Evolutionary conservation across 2,113 vertebrate genomes (phyloP).

Genomic region (Cyanocitta stelleri): DNA sequence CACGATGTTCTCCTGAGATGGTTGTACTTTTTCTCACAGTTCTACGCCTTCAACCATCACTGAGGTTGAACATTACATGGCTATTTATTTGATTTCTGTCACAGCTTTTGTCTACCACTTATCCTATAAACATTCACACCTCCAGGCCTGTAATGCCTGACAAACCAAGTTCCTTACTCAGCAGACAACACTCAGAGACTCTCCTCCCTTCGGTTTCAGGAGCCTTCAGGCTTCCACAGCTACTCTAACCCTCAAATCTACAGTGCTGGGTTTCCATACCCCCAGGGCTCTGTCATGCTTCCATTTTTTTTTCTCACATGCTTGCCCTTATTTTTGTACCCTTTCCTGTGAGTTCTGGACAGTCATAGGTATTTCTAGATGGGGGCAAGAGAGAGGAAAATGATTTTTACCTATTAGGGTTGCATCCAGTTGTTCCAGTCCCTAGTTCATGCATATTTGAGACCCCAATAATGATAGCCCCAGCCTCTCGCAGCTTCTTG

Average conservation of each 20-base stretch:
- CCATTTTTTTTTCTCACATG: not conserved
- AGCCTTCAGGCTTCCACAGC: not conserved
- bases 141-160: not conserved
- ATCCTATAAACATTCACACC: not conserved
- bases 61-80: not conserved
- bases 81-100: not conserved
- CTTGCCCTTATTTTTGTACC: not conserved
- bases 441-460: slow-evolving; percentile 72
- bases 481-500: slow-evolving; percentile 60
- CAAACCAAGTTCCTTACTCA: not conserved
- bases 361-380: not conserved
- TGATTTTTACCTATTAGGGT: slow-evolving; percentile 61
- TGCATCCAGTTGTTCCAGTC: slow-evolving; percentile 63
- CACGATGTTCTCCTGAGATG: not conserved
- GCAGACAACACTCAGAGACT: not conserved
- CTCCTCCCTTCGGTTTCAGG: not conserved
- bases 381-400: not conserved
- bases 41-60: not conserved
- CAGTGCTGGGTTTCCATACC: not conserved
- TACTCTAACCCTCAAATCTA: not conserved
- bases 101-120: not conserved
- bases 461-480: slow-evolving; percentile 67
- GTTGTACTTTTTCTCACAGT: not conserved
- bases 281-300: not conserved
- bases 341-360: not conserved